phyloP scores from a whole-genome alignment of 2,888 invertebrate genomes.

The Catonia carolina region DNA sequence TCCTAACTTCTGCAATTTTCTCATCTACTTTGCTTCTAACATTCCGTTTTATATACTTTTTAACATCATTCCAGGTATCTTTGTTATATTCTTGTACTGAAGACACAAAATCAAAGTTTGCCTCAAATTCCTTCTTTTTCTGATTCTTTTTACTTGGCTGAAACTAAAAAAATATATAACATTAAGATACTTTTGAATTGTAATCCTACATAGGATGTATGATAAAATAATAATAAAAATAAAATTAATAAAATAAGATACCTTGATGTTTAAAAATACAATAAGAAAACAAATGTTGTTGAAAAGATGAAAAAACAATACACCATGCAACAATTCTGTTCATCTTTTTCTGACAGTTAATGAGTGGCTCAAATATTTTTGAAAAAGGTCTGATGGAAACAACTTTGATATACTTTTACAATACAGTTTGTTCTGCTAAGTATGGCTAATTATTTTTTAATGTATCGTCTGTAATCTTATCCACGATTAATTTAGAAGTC shows the following conservation, averaged over 20 bases:
- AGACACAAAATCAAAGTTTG: conserved; percentile 73
- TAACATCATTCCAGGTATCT: conserved; percentile 73
- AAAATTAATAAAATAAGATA: not conserved
- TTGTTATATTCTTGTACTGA: conserved; percentile 71
- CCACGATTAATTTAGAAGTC: too few relatives aligned
- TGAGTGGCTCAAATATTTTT: too few relatives aligned
- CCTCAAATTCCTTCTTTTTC: conserved; percentile 67
- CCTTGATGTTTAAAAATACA: not conserved
- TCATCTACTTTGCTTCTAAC: conserved; percentile 76
- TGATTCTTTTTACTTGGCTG: conserved; percentile 74
- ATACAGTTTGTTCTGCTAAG: not conserved
- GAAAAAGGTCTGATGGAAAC: too few relatives aligned
- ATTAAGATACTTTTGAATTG: too few relatives aligned
- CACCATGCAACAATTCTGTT: too few relatives aligned
- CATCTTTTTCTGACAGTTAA: too few relatives aligned
- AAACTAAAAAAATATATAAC: too few relatives aligned
- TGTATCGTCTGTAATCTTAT: too few relatives aligned
- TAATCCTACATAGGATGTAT: too few relatives aligned
- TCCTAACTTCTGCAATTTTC: conserved; percentile 61
- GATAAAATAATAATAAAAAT: conserved; percentile 33
- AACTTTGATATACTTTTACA: not conserved
- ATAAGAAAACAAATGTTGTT: not conserved
- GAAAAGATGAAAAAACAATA: too few relatives aligned
- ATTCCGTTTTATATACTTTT: conserved; percentile 72
- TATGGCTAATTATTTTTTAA: too few relatives aligned